These are phyloP conservation scores for Scopus umbretta DNA, from an alignment of 2,113 vertebrate species.

Conservation along the genomic window DNA sequence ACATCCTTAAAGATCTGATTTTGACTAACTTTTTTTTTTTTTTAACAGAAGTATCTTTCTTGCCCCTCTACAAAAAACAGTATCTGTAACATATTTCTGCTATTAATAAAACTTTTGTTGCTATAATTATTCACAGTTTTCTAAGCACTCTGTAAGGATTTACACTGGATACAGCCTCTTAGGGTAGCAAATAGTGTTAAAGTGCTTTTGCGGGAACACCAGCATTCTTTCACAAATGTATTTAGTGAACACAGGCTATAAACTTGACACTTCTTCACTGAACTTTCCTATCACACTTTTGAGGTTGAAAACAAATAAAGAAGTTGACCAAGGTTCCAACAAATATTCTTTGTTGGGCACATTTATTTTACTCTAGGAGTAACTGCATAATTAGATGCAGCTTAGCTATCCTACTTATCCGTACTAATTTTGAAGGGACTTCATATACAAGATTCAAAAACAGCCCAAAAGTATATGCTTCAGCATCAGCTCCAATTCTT, in stretches of 20 bases:
- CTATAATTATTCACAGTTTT: neutral
- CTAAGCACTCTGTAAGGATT: neutral
- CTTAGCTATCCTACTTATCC: neutral
- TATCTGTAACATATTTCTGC: neutral
- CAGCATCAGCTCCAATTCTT: neutral
- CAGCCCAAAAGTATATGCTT: neutral
- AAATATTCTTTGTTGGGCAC: neutral
- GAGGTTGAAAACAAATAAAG: neutral
- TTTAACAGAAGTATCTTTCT: neutral
- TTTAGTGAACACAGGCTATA: neutral
- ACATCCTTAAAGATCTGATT: neutral
- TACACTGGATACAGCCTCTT: neutral
- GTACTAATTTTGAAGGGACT: neutral
- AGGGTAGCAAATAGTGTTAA: neutral
- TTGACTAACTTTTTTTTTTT: neutral
- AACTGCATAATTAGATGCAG: neutral
- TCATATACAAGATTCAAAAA: neutral
- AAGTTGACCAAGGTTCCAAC: neutral
- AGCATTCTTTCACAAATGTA: neutral
- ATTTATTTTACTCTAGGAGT: neutral
- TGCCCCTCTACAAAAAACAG: neutral
- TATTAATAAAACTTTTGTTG: neutral
- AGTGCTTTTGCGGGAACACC: neutral
- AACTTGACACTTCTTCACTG: neutral
- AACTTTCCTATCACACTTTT: neutral